Evolutionary conservation across 2,113 vertebrate genomes (phyloP), one percentile per base, ranked within the genome.

Genomic region (Morphnarchus princeps): DNA sequence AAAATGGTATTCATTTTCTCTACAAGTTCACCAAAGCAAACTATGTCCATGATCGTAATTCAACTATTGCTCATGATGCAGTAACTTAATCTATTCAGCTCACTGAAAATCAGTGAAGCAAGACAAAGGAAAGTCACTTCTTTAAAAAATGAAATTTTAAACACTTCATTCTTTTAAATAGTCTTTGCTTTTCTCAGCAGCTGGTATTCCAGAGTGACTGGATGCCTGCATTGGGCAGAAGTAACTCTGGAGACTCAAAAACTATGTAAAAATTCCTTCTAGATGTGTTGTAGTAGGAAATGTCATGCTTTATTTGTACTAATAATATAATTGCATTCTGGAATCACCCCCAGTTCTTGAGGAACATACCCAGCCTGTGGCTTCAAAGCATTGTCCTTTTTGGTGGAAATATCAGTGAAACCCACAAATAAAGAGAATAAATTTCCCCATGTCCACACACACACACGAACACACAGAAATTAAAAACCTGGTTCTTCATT

Each of bases 1-100:
- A 74, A 92, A 81, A 72, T 16, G 77, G 52, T 70, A 79, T 76
- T 70, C 43, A 90, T 96, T 97, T 97, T 95, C 94, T 82, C 36
- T 28, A 21, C 58, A 84, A 93, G 47, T 61, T 95, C 89, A 73
- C 88, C 67, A 54, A 88, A 85, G 77, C 59, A 63, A 55, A 61
- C 31, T 34, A 28, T 57, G 74, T 47, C 91, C n/a, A 1, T 21
- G 81, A 59, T 67, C 1, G 0, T 47, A 57, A 50, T 59, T 89
- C 94, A 55, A 4, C 77, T 52, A 2, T 76, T n/a, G 45, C 42
- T 92, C 21, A 2, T 29, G 71, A 47, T 43, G 50, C 49, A 73
- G 65, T 55, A 87, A 74, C 45, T 72, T 66, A 87, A 77, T 82
- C 80, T 66, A 18, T 47, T 82, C 84, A 85, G 86, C 34, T 94